Conservation (phyloP, 2,888 invertebrate species). For the Drosophila birchii region DNA sequence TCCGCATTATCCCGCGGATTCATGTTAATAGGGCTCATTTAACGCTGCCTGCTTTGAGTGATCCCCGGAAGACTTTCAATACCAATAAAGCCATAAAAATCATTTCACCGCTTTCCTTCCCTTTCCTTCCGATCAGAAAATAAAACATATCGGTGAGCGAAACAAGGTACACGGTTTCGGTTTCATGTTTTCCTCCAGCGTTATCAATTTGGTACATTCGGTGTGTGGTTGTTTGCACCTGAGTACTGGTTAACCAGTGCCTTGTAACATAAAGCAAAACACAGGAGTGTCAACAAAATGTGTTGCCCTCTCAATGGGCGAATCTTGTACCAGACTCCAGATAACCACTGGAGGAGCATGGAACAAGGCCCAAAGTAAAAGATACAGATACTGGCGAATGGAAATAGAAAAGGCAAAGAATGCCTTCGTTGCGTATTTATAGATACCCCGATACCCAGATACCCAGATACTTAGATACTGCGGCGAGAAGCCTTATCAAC, state of each 20-base stretch:
- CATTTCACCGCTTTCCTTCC: constrained; percentile 3
- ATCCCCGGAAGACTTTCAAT: constrained; percentile 24
- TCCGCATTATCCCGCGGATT: constrained; percentile 50
- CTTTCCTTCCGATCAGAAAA: neutral
- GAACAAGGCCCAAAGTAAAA: constrained; percentile 48
- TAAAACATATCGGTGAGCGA: constrained; percentile 18
- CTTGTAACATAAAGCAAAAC: constrained; percentile 33
- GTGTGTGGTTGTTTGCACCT: constrained; percentile 32
- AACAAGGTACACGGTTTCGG: constrained; percentile 36
- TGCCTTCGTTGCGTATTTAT: constrained; percentile 55
- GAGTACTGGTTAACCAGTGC: constrained; percentile 11
- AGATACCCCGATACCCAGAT: constrained; percentile 45
- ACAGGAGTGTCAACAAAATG: constrained; percentile 47
- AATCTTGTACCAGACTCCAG: constrained; percentile 65
- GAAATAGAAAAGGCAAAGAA: constrained; percentile 30
- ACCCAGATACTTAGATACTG: constrained; percentile 40
- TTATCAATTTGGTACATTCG: constrained; percentile 62
- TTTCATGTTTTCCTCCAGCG: constrained; percentile 56
- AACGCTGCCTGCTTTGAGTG: constrained; percentile 41
- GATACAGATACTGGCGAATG: constrained; percentile 17
- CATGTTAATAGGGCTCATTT: constrained; percentile 76
- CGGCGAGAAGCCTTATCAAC: constrained; percentile 33
- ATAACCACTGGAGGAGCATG: constrained; percentile 52
- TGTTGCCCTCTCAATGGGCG: constrained; percentile 73
- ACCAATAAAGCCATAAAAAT: constrained; percentile 37